Percentiles rank a stretch among this genome's conserved stretches.
Conservation (phyloP, 2,797 vertebrate species). For the Centropyge bicolor region DNA sequence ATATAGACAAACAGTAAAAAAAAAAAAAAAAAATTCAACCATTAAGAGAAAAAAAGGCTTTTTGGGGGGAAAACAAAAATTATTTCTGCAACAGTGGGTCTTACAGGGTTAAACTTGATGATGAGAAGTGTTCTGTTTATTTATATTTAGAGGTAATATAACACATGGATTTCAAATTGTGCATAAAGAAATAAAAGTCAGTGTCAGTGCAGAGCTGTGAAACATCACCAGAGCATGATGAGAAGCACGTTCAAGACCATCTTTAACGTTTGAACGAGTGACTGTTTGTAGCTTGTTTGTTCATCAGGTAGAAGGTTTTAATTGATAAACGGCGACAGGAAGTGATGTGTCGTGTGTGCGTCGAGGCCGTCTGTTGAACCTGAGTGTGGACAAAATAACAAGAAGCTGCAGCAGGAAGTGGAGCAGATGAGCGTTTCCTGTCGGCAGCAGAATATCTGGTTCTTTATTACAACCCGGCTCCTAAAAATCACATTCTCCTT, state of each 20-base stretch:
- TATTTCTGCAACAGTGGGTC: too few relatives aligned
- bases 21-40: too few relatives aligned
- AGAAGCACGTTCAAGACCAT: too few relatives aligned
- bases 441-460: slow-evolving; percentile 14
- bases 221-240: too few relatives aligned
- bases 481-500: not conserved
- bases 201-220: not conserved
- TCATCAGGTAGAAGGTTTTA: not conserved
- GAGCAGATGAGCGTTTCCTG: slow-evolving; percentile 27
- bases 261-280: slow-evolving; percentile 7
- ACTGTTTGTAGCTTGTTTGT: not conserved
- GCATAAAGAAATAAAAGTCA: too few relatives aligned
- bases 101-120: too few relatives aligned
- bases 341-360: not conserved
- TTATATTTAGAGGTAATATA: too few relatives aligned
- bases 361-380: slow-evolving; percentile 2
- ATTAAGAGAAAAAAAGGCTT: too few relatives aligned
- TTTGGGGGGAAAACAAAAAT: too few relatives aligned
- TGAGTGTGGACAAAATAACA: not conserved
- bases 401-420: not conserved
- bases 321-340: slow-evolving; percentile 11
- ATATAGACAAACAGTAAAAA: too few relatives aligned
- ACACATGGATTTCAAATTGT: too few relatives aligned
- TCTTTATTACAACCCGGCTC: slow-evolving; percentile 11
- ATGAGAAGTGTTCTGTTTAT: too few relatives aligned